Evolutionary conservation across 2,797 vertebrate genomes (phyloP).

Genomic region (Helicolenus hilgendorfi): DNA sequence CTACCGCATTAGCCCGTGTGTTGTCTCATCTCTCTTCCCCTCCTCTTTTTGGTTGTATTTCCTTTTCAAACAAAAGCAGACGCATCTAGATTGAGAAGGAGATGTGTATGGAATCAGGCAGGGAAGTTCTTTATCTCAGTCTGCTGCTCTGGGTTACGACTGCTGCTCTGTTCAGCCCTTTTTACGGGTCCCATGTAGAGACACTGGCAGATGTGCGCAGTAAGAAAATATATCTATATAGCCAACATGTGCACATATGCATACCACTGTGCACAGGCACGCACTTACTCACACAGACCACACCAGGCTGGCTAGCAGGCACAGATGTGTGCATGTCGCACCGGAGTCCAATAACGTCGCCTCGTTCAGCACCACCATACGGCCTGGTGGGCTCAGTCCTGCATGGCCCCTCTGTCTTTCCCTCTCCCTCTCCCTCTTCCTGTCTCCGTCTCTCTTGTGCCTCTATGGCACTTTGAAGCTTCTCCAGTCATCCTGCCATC

Average conservation of each 20-base stretch:
- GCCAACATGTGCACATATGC: slow-evolving; percentile 92
- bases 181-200: slow-evolving; percentile 94
- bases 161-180: slow-evolving; percentile 88
- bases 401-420: slow-evolving; percentile 79
- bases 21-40: not conserved
- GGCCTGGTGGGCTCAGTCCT: slow-evolving; percentile 92
- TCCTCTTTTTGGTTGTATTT: not conserved
- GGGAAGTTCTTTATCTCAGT: slow-evolving; percentile 92
- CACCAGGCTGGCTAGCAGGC: slow-evolving; percentile 84
- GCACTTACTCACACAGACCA: not conserved
- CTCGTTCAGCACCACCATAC: slow-evolving; percentile 86
- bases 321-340: slow-evolving; percentile 95
- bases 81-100: slow-evolving; percentile 67
- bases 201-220: slow-evolving; percentile 94
- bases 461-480: slow-evolving; percentile 89
- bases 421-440: not conserved
- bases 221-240: slow-evolving; percentile 92
- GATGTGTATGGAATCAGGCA: slow-evolving; percentile 80
- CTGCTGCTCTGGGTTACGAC: slow-evolving; percentile 85
- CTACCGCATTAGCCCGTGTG: not conserved
- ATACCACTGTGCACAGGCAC: slow-evolving; percentile 23
- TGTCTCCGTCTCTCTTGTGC: slow-evolving; percentile 13
- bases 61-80: not conserved
- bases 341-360: slow-evolving; percentile 93
- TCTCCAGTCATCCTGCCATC: slow-evolving; percentile 92